phyloP scores from a whole-genome alignment of 2,797 vertebrate genomes.

The Streptopelia turtur region DNA sequence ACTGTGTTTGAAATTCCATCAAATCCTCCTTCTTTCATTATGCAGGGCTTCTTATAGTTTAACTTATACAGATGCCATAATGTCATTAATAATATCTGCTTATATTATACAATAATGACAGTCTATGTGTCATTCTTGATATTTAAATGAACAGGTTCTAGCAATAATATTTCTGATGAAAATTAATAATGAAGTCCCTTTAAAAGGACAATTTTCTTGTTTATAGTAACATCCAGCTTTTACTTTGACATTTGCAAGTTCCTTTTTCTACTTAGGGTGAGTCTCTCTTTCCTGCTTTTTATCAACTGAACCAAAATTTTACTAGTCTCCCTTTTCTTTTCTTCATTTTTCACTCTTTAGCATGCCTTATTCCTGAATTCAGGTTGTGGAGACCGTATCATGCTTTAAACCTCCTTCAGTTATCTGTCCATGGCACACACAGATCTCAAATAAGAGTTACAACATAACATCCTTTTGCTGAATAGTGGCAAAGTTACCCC shows the following conservation, averaged over 20 bases:
- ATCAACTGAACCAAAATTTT: background rate
- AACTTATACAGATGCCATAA: background rate
- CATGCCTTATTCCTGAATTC: background rate
- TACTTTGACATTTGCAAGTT: background rate
- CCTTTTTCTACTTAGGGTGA: background rate
- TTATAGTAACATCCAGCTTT: background rate
- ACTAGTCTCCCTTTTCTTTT: background rate
- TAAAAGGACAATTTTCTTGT: background rate
- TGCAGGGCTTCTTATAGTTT: background rate
- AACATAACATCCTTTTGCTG: background rate
- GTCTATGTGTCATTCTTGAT: background rate
- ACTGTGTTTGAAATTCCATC: background rate
- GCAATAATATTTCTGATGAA: background rate
- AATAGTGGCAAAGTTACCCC: background rate
- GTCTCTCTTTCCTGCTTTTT: background rate
- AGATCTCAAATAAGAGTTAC: background rate
- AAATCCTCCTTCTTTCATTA: background rate
- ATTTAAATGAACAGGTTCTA: background rate
- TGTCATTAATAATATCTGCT: background rate
- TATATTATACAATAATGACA: background rate
- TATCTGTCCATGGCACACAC: background rate
- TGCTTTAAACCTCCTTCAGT: background rate
- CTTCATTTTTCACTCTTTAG: background rate
- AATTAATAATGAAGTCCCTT: background rate
- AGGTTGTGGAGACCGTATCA: background rate